Percentiles rank a stretch among this genome's conserved stretches.
These are phyloP conservation scores for Volucella zonaria DNA, from an alignment of 2,888 invertebrate genomes.

Conservation along the genomic window DNA sequence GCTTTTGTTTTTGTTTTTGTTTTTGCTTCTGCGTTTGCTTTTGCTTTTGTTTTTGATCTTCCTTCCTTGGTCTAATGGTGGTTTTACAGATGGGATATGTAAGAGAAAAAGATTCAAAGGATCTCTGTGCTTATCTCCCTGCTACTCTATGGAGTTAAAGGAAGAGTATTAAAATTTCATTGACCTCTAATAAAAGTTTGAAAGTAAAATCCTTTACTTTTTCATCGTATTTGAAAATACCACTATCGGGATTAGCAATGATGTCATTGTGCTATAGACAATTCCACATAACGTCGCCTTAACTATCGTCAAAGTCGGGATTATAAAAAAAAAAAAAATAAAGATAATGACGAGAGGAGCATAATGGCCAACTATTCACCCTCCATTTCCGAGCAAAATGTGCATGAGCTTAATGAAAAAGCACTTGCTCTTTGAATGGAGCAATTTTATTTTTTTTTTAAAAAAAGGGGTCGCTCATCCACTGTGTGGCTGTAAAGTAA, in stretches of 20 bases:
- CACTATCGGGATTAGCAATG: not conserved
- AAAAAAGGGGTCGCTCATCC: not conserved
- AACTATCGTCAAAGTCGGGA: slow-evolving; percentile 1
- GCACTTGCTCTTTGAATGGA: slow-evolving; percentile 38
- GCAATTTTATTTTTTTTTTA: slow-evolving; percentile 1
- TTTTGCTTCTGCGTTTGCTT: too few relatives aligned
- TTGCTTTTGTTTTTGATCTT: not conserved
- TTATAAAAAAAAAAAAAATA: too few relatives aligned
- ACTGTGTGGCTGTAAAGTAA: slow-evolving; percentile 12
- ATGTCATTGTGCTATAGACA: not conserved
- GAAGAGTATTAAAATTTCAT: slow-evolving; percentile 32
- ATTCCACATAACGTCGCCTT: slow-evolving; percentile 11
- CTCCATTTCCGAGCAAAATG: slow-evolving; percentile 38
- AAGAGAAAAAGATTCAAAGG: not conserved
- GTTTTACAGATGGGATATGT: too few relatives aligned
- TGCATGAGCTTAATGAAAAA: slow-evolving; percentile 31
- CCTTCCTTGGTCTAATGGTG: not conserved
- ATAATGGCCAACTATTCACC: slow-evolving; percentile 18
- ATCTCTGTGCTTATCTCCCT: not conserved
- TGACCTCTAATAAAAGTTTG: slow-evolving; percentile 26
- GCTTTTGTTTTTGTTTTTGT: not conserved
- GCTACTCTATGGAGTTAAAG: not conserved
- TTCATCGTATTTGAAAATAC: slow-evolving; percentile 10
- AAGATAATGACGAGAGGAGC: not conserved
- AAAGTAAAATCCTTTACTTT: slow-evolving; percentile 18